A percentile compares a stretch with the other conserved stretches of the same genome.
Evolutionary conservation across 2,113 vertebrate species (phyloP).

Genomic region (Tragelaphus scriptus): DNA sequence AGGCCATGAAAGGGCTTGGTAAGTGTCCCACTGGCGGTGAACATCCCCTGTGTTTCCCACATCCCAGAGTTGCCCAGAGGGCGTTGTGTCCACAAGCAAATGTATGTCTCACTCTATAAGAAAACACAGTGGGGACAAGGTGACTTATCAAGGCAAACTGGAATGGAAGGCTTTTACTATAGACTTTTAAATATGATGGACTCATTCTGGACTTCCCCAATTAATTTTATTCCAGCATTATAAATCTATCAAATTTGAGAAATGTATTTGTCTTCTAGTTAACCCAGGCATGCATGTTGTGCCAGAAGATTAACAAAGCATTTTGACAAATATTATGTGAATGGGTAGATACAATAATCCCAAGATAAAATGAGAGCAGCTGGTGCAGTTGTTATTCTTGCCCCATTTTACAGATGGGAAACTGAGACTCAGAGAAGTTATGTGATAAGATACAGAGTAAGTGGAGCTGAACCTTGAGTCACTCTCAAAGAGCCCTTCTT

Average conservation of each 20-base stretch:
- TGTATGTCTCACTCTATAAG: neutral
- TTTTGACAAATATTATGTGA: neutral
- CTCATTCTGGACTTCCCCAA: neutral
- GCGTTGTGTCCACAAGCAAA: neutral
- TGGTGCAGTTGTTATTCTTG: neutral
- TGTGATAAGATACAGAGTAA: neutral
- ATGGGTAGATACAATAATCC: too few relatives aligned
- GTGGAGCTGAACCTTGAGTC: neutral
- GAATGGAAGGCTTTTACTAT: neutral
- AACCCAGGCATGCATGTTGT: neutral
- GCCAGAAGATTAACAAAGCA: neutral
- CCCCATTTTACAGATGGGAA: neutral
- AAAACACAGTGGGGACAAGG: neutral
- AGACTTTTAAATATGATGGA: neutral
- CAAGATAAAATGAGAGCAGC: neutral
- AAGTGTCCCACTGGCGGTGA: slow-evolving; percentile 62
- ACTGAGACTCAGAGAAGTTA: neutral
- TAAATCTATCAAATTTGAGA: neutral
- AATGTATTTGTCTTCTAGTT: neutral
- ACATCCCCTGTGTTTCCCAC: neutral
- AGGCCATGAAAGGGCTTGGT: slow-evolving; percentile 96
- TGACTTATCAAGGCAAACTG: neutral
- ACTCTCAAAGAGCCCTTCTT: neutral
- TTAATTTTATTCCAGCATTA: neutral
- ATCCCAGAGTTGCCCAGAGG: neutral